Conservation (phyloP, 2,888 invertebrate genomes). For the Copidosoma aretas region DNA sequence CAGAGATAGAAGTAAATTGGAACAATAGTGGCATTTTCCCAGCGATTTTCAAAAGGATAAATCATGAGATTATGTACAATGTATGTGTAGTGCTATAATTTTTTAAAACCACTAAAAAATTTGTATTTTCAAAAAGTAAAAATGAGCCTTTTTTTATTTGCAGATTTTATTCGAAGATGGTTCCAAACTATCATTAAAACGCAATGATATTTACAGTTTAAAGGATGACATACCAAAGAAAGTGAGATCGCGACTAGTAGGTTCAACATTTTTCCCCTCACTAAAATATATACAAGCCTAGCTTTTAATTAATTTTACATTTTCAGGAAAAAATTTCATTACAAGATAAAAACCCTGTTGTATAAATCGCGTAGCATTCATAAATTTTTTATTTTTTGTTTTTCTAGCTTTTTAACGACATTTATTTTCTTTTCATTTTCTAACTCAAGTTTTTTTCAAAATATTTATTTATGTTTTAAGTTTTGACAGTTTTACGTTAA, state of each 20-base stretch:
- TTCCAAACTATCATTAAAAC: conserved; percentile 62
- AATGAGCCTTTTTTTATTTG: conserved; percentile 16
- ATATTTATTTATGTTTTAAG: conserved; percentile 34
- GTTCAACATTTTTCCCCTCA: conserved; percentile 50
- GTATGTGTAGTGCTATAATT: conserved; percentile 52
- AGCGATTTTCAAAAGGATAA: conserved; percentile 63
- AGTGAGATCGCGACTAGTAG: conserved; percentile 65
- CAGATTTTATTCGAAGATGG: conserved; percentile 66
- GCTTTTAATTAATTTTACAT: conserved; percentile 1
- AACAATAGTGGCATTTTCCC: conserved; percentile 64
- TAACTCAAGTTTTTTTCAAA: neutral
- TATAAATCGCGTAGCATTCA: neutral
- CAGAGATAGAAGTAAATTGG: conserved; percentile 67
- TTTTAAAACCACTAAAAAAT: conserved; percentile 8
- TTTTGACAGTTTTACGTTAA: conserved; percentile 44
- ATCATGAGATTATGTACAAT: conserved; percentile 60
- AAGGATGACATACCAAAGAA: conserved; percentile 68
- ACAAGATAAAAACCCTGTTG: neutral
- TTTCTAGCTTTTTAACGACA: conserved; percentile 20
- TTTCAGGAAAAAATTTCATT: neutral
- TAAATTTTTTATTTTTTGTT: conserved; percentile 3
- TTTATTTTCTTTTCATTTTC: conserved; percentile 24
- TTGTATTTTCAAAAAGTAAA: conserved; percentile 3
- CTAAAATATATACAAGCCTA: conserved; percentile 29
- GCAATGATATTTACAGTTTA: conserved; percentile 66